A percentile compares a stretch with the other conserved stretches of the same genome.
These are phyloP conservation scores for Hyperopisus bebe DNA, from an alignment of 2,113 vertebrate genomes.

Conservation along the genomic window DNA sequence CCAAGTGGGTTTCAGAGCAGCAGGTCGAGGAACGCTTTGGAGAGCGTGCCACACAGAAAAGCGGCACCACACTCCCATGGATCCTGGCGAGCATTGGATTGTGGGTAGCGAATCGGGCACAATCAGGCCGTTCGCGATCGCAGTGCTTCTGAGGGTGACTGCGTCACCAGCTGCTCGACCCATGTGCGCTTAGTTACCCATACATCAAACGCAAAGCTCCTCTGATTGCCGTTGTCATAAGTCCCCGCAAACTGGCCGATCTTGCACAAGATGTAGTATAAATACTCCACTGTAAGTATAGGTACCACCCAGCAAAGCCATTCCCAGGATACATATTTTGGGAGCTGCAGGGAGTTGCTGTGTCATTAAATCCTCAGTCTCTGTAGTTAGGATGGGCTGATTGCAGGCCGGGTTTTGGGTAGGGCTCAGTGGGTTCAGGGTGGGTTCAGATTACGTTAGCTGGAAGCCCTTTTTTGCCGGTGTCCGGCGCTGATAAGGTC, in stretches of 20 bases:
- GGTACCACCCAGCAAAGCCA: constrained; percentile 38
- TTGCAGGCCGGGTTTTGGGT: constrained; percentile 37
- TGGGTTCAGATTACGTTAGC: constrained; percentile 26
- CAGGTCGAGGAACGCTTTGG: neutral
- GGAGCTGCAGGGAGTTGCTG: constrained; percentile 38
- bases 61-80: neutral
- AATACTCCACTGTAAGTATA: constrained; percentile 44
- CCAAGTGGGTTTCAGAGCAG: neutral
- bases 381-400: constrained; percentile 53
- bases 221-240: neutral
- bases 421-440: neutral
- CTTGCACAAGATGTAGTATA: constrained; percentile 40
- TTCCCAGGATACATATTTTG: constrained; percentile 63
- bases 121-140: neutral
- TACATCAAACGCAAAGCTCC: neutral
- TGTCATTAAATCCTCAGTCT: constrained; percentile 59
- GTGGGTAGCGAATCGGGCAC: neutral
- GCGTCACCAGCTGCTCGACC: neutral
- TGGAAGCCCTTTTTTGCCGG: neutral
- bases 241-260: constrained; percentile 9
- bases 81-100: neutral
- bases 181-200: neutral
- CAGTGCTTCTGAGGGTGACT: neutral
- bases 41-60: neutral
- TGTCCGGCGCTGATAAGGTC: constrained; percentile 37